Conservation (phyloP, 2,797 vertebrate genomes). For the Coranthus polyacanthus region DNA sequence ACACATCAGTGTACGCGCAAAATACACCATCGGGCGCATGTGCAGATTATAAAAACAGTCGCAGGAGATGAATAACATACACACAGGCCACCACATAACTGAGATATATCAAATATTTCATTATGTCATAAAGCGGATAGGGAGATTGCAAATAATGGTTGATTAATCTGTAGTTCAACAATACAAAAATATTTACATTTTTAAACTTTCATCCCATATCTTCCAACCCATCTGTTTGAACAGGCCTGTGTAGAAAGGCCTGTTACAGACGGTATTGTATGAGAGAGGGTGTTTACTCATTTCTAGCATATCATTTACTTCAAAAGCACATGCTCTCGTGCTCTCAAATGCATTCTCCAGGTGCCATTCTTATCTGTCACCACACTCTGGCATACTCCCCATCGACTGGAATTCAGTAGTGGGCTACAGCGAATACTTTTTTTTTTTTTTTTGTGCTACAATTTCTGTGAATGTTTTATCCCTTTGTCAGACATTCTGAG, state of each 20-base stretch:
- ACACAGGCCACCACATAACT: constrained; percentile 9
- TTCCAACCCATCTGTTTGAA: constrained; percentile 4
- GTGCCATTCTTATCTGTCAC: constrained; percentile 72
- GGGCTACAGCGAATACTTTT: constrained; percentile 30
- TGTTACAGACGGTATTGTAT: not conserved
- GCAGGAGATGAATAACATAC: constrained; percentile 10
- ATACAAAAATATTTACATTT: constrained; percentile 13
- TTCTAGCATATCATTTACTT: constrained; percentile 40
- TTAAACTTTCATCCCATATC: constrained; percentile 7
- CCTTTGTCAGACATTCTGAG: constrained; percentile 29
- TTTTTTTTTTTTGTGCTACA: constrained; percentile 12
- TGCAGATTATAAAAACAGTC: constrained; percentile 11
- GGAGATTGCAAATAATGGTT: not conserved
- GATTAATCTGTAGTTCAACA: constrained; percentile 20
- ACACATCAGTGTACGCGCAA: constrained; percentile 18
- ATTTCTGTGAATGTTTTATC: constrained; percentile 26
- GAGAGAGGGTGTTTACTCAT: constrained; percentile 30
- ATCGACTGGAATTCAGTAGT: constrained; percentile 63
- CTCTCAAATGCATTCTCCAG: constrained; percentile 61
- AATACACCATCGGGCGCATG: constrained; percentile 11
- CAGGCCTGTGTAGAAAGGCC: not conserved
- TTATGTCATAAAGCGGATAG: not conserved
- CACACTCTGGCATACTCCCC: constrained; percentile 60
- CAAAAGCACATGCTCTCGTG: constrained; percentile 16
- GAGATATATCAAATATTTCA: constrained; percentile 1